phyloP scores from a whole-genome alignment of 2,113 vertebrate species.

The Collichthys lucidus region DNA sequence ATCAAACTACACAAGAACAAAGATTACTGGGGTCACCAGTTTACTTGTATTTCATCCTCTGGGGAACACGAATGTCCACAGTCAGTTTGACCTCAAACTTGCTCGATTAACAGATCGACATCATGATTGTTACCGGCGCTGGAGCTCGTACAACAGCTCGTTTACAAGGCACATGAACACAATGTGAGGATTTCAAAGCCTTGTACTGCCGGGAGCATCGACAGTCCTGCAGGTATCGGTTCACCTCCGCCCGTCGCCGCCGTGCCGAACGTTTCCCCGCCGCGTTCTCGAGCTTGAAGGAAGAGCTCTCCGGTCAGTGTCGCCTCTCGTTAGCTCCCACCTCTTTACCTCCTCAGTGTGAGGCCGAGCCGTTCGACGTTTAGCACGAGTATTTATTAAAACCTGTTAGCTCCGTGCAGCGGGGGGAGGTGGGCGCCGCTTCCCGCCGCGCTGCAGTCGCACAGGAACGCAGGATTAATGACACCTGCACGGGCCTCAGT shows the following conservation, averaged over 20 bases:
- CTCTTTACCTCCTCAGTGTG: conserved; percentile 61
- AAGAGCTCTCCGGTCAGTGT: conserved; percentile 28
- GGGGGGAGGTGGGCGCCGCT: conserved; percentile 2
- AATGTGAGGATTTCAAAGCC: too few relatives aligned
- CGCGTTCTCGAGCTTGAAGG: conserved; percentile 28
- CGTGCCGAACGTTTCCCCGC: conserved; percentile 29
- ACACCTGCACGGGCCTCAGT: conserved; percentile 57
- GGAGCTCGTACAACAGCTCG: background rate
- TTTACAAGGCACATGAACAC: too few relatives aligned
- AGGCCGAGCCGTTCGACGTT: conserved; percentile 5
- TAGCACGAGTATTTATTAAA: conserved; percentile 61
- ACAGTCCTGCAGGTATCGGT: too few relatives aligned
- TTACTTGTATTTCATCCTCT: background rate
- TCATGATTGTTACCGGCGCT: background rate
- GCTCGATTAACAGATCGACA: too few relatives aligned
- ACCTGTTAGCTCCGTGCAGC: conserved; percentile 40
- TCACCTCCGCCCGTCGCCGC: background rate
- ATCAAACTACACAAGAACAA: too few relatives aligned
- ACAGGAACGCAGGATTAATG: conserved; percentile 58
- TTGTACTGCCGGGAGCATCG: too few relatives aligned
- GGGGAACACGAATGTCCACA: background rate
- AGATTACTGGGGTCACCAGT: too few relatives aligned
- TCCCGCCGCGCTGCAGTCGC: conserved; percentile 35
- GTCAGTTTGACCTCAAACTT: background rate
- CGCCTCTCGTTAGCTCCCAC: conserved; percentile 42